A percentile compares a stretch with the other conserved stretches of the same genome.
phyloP scores from a whole-genome alignment of 1,140 invertebrate genomes.

The Drosophila quadrilineata region DNA sequence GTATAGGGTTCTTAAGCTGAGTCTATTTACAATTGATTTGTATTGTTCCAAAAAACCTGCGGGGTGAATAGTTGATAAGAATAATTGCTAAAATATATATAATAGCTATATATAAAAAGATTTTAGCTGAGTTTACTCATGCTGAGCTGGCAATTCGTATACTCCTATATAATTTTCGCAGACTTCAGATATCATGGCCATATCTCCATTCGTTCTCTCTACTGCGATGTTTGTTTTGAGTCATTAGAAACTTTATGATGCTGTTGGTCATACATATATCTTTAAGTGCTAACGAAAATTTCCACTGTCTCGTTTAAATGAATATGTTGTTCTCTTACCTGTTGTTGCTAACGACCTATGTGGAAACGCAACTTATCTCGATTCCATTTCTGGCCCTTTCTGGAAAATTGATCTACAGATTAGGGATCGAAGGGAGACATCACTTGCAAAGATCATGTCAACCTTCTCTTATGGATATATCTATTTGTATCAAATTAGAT shows the following conservation, averaged over 20 bases:
- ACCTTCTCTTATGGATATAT: no score
- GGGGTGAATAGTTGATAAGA: not conserved
- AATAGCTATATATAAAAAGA: not conserved
- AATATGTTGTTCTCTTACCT: constrained; percentile 34
- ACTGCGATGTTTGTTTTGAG: not conserved
- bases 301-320: constrained; percentile 7
- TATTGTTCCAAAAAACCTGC: not conserved
- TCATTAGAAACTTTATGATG: constrained; percentile 17
- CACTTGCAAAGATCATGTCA: no score
- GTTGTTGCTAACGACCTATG: constrained; percentile 13
- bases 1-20: not conserved
- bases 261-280: constrained; percentile 14
- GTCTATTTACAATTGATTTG: not conserved
- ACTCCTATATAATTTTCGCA: not conserved
- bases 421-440: no score
- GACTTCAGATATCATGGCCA: constrained; percentile 1
- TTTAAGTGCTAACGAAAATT: constrained; percentile 13
- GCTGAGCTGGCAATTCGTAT: constrained; percentile 8
- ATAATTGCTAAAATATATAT: not conserved
- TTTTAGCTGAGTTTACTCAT: constrained; percentile 5
- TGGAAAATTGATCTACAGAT: no score
- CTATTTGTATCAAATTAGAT: not conserved
- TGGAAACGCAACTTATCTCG: constrained; percentile 29
- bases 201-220: not conserved
- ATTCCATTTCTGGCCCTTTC: constrained; percentile 12